Conservation (phyloP, 2,113 vertebrate species). For the Ailurus styani region DNA sequence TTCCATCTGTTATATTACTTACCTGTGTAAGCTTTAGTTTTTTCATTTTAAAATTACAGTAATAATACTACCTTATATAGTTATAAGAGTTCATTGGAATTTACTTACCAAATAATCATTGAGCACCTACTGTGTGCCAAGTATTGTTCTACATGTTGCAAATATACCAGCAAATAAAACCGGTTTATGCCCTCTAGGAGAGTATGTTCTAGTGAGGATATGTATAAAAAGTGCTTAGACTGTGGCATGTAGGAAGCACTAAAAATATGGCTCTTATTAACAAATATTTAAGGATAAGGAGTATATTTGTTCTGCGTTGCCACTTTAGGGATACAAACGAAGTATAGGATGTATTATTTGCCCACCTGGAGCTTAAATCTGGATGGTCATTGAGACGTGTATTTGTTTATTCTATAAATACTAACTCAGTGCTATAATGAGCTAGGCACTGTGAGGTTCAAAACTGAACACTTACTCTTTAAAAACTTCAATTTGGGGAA, state of each 20-base stretch:
- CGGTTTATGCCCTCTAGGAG: background rate
- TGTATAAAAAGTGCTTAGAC: background rate
- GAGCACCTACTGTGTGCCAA: background rate
- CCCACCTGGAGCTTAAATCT: background rate
- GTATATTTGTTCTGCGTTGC: slow-evolving; percentile 27
- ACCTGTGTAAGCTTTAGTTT: background rate
- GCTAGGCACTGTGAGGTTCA: background rate
- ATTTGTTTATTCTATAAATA: slow-evolving; percentile 32
- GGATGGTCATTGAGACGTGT: background rate
- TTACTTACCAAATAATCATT: background rate
- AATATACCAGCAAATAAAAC: background rate
- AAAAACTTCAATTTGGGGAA: background rate
- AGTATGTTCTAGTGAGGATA: background rate
- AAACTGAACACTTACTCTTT: background rate
- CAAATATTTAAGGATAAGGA: slow-evolving; percentile 23
- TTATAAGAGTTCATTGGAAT: background rate
- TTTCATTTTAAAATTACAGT: slow-evolving; percentile 14
- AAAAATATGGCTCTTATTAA: slow-evolving; percentile 1
- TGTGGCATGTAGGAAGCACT: background rate
- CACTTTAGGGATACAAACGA: background rate
- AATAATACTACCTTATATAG: background rate
- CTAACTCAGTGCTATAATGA: slow-evolving; percentile 21
- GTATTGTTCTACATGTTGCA: background rate
- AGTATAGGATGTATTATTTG: slow-evolving; percentile 4
- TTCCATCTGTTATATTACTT: background rate